Conservation (phyloP, 1,140 invertebrate genomes). For the Solen grandis region DNA sequence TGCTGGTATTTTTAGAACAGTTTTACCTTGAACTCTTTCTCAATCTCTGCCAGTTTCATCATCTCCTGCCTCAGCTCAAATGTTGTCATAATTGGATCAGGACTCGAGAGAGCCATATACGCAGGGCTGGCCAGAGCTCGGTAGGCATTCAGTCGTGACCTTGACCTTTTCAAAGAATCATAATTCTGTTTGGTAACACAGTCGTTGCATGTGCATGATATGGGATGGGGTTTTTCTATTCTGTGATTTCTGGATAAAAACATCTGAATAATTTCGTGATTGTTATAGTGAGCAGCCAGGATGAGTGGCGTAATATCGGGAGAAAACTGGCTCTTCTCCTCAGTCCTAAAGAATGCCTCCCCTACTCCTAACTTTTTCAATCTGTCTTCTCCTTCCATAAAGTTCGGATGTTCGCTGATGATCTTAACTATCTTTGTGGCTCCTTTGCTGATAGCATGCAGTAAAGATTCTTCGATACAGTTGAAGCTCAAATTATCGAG, state of each 20-base stretch:
- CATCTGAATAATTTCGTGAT: constrained; percentile 81
- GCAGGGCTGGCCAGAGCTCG: constrained; percentile 80
- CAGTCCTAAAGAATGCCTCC: constrained; percentile 76
- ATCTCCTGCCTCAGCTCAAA: constrained; percentile 85
- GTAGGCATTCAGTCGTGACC: constrained; percentile 80
- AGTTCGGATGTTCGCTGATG: constrained; percentile 79
- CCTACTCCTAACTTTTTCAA: constrained; percentile 74
- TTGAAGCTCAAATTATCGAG: constrained; percentile 76
- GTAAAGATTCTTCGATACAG: constrained; percentile 79
- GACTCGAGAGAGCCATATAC: constrained; percentile 85
- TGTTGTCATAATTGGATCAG: constrained; percentile 86
- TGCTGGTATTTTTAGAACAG: too few relatives aligned
- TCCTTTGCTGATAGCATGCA: constrained; percentile 80
- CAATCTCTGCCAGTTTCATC: constrained; percentile 79
- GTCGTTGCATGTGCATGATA: constrained; percentile 84
- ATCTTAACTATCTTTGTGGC: constrained; percentile 79
- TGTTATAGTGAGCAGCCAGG: constrained; percentile 80
- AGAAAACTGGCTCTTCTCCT: constrained; percentile 78
- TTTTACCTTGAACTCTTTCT: constrained; percentile 84
- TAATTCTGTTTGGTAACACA: constrained; percentile 82
- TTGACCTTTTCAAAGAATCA: constrained; percentile 77
- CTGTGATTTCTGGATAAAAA: constrained; percentile 79
- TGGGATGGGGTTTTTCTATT: constrained; percentile 83
- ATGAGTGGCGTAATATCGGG: constrained; percentile 80
- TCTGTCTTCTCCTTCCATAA: constrained; percentile 78